Base-by-base conservation (phyloP, 1,140 invertebrate species). In the Brachionus rotundiformis region DNA sequence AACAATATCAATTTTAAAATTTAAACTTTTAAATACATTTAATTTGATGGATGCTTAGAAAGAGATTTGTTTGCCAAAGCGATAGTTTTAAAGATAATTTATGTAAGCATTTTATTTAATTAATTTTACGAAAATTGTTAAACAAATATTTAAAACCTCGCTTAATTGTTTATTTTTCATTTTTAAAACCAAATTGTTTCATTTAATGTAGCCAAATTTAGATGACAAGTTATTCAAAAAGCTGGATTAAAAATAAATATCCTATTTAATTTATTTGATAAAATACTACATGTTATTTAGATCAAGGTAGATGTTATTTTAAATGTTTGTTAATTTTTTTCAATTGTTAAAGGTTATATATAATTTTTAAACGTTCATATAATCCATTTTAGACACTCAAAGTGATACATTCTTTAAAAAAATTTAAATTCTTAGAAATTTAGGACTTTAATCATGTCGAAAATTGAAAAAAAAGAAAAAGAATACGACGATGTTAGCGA, bases 281-380 rank as follows among this genome's bases (percentile, higher is more conserved):
- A 36, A 27, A 33, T 29, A 36, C 61, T 39, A 19, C 29, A 68
- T 68, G 33, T 68, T 68, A 68, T 68, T 68, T 68, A 68, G 36
- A 29, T 68, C 63, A 39, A 68, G 63, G 6, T 68, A 36, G 63
- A 68, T 68, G 63, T 68, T 68, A 19, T 68, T 33, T 68, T 68
- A 36, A 36, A 33, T 68, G 29, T 68, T 68, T 68, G 31, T 36
- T 19, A 68, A 33, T 16, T 68, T 33, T 36, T 68, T 3, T 16
- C 2, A 19, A 7, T 68, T 68, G 0, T 39, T 68, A 19, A 33
- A 36, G 63, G 16, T 68, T 36, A 19, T 16, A 19, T 36, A 39
- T 33, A 68, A 36, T 31, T 68, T 19, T 36, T 33, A 39, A 16
- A 10, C 16, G 16, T 54, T 54, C 19, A 54, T 54, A 54, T 54